A percentile compares a stretch with the other conserved stretches of the same genome.
Conservation (phyloP, 2,113 vertebrate genomes). For the Catharus bicknelli region DNA sequence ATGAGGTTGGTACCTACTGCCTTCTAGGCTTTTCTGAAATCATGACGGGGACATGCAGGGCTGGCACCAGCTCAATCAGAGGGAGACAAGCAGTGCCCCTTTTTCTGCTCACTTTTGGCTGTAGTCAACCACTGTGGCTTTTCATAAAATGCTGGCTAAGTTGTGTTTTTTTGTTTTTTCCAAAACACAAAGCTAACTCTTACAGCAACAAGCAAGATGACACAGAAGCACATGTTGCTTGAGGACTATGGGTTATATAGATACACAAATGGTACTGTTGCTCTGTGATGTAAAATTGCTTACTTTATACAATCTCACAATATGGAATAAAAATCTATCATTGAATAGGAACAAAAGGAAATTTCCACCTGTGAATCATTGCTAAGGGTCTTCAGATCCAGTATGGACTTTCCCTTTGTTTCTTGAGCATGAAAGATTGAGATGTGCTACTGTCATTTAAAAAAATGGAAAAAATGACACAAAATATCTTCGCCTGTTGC, state of each 20-base stretch:
- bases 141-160: background rate
- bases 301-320: background rate
- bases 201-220: background rate
- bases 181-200: background rate
- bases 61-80: background rate
- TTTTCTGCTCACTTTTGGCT: background rate
- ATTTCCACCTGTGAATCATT: background rate
- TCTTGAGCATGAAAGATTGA: background rate
- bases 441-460: background rate
- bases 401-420: background rate
- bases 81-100: background rate
- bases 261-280: background rate
- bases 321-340: background rate
- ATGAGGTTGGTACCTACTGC: background rate
- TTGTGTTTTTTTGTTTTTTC: background rate
- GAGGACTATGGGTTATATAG: background rate
- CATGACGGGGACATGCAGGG: rapidly evolving
- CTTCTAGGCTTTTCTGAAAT: background rate
- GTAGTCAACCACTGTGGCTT: background rate
- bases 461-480: background rate
- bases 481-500: background rate
- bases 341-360: background rate
- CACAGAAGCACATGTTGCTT: background rate
- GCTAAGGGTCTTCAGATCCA: background rate
- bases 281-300: background rate